Evolutionary conservation across 2,888 invertebrate species (phyloP), one percentile per base, ranked within the genome.

Genomic region (Thyatira batis): DNA sequence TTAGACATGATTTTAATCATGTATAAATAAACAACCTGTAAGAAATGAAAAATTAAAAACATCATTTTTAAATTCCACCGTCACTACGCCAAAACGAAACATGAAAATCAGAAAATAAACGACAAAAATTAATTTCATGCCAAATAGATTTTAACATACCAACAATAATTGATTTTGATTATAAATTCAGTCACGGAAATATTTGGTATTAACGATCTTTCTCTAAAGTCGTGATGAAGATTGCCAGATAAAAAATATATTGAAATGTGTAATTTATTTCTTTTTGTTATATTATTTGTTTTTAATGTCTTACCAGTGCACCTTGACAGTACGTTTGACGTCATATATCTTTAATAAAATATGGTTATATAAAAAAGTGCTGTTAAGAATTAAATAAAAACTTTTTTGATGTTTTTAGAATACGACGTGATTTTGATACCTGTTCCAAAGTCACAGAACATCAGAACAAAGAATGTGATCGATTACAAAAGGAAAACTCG

Each of bases 361-460:
- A 11, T 21, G 48, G 39, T 39, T 23, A 21, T 46, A 23, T 23
- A 23, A 3, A 23, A 23, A 23, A 23, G 6, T 23, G 23, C 3
- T 23, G 23, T 23, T 23, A 4, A 23, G 6, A 4, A 23, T 23
- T 23, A 6, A 3, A 30, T 21, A 39, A 51, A 6, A 43, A 28
- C 20, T 5, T 43, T 43, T 3, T 45, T 5, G n/a, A n/a, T 49
- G 45, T 17, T 85, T 81, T 25, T 73, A 87, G 87, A 76, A 60
- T 83, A 71, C 56, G 82, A 87, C 50, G 60, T 88, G n/a, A 65
- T 87, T 25, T 63, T 87, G n/a, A 84, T 89, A 69, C 85, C 88
- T 53, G 66, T 84, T 6, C 60, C 67, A 21, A 58, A 69, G 65
- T 33, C 60, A 54, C 50, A 57, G 8, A 39, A 17, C 54, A 46